Percentiles rank a stretch among this genome's conserved stretches.
Evolutionary conservation across 1,140 invertebrate species (phyloP).

Genomic region (Phortica variegata): DNA sequence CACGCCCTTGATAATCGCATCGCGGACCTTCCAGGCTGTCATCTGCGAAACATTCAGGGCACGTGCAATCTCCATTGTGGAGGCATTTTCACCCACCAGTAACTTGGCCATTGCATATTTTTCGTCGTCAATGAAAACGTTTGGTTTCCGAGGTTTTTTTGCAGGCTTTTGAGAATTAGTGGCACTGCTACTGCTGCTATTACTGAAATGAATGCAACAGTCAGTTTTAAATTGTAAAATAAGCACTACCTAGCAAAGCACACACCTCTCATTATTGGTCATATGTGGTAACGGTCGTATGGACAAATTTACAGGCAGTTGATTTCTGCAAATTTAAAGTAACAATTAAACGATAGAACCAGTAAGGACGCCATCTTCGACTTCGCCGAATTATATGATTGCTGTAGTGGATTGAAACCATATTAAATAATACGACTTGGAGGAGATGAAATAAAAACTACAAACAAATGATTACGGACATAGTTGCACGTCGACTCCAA

Average conservation of each 20-base stretch:
- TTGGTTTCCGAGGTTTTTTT: constrained; percentile 53
- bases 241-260: background rate
- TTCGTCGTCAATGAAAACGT: constrained; percentile 54
- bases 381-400: too few species aligned
- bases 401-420: too few species aligned
- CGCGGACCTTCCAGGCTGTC: constrained; percentile 54
- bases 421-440: too few species aligned
- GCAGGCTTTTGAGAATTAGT: constrained; percentile 19
- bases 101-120: constrained; percentile 54
- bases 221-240: background rate
- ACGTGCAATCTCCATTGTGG: constrained; percentile 52
- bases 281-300: constrained; percentile 41
- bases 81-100: constrained; percentile 47
- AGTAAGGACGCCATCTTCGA: too few species aligned
- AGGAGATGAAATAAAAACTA: too few species aligned
- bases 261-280: constrained; percentile 43
- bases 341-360: background rate
- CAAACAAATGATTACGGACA: too few species aligned
- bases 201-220: constrained; percentile 11
- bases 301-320: constrained; percentile 46
- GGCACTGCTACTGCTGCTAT: constrained; percentile 32
- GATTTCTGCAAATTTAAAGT: constrained; percentile 23
- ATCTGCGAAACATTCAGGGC: constrained; percentile 52
- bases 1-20: constrained; percentile 51
- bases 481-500: too few species aligned